Evolutionary conservation across 2,113 vertebrate species (phyloP).

Genomic region (Jacana jacana): DNA sequence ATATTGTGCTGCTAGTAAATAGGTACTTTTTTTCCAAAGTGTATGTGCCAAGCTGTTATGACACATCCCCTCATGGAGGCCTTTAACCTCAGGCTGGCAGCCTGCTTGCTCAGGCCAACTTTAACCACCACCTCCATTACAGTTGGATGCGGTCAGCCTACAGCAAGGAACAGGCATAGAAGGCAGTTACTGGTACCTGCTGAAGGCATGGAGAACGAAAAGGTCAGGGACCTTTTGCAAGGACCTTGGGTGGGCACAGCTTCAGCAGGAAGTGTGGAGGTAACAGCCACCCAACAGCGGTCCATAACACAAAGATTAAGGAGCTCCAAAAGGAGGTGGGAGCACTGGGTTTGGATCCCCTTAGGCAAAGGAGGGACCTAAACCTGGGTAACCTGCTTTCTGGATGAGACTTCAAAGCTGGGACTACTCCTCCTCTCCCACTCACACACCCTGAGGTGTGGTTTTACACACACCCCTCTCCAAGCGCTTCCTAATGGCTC

Average conservation of each 20-base stretch:
- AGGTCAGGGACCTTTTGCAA: background rate
- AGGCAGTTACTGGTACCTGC: background rate
- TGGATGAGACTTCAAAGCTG: slow-evolving; percentile 64
- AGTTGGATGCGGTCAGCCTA: background rate
- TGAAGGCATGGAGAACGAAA: background rate
- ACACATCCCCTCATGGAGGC: background rate
- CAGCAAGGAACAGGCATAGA: fast-evolving
- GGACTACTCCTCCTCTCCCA: slow-evolving; percentile 28
- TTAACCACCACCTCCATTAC: background rate
- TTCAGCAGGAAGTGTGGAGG: background rate
- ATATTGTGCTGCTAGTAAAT: background rate
- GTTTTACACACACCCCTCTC: slow-evolving; percentile 40
- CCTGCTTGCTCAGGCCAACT: background rate
- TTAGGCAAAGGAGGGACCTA: slow-evolving; percentile 42
- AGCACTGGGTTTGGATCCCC: slow-evolving; percentile 47
- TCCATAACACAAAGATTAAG: background rate
- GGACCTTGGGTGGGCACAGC: background rate
- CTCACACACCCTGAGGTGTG: slow-evolving; percentile 61
- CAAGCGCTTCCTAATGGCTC: background rate
- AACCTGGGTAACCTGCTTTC: slow-evolving; percentile 64
- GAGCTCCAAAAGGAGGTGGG: background rate
- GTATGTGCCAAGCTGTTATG: background rate
- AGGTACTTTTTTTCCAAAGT: background rate
- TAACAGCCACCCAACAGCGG: background rate
- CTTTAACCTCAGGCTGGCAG: background rate